Evolutionary conservation across 2,888 invertebrate species (phyloP).

Genomic region (Dasysyrphus albostriatus): DNA sequence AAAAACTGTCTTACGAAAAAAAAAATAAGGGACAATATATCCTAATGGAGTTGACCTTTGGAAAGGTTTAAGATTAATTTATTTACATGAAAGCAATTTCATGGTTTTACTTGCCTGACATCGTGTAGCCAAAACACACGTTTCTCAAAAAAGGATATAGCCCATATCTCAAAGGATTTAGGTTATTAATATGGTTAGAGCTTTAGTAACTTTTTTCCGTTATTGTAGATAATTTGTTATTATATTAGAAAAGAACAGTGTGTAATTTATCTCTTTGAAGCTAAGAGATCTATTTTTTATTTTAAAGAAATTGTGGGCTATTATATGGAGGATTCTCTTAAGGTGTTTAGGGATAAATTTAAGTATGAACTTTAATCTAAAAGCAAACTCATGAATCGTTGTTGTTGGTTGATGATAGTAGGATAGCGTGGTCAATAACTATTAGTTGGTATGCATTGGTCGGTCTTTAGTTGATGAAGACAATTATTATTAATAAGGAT

Average conservation of each 20-base stretch:
- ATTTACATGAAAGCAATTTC: conserved; percentile 30
- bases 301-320: not conserved
- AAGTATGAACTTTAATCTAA: too few relatives aligned
- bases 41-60: conserved; percentile 24
- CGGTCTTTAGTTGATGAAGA: too few relatives aligned
- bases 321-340: not conserved
- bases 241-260: not conserved
- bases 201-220: conserved; percentile 7
- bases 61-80: conserved; percentile 34
- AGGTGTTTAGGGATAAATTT: not conserved
- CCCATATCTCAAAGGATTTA: conserved; percentile 30
- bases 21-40: conserved; percentile 9
- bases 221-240: conserved; percentile 14
- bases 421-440: too few relatives aligned
- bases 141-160: not conserved
- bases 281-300: not conserved
- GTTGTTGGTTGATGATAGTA: too few relatives aligned
- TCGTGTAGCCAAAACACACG: conserved; percentile 1
- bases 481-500: too few relatives aligned
- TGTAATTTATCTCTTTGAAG: conserved; percentile 2
- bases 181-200: conserved; percentile 21
- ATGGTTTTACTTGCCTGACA: not conserved
- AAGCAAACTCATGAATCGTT: too few relatives aligned
- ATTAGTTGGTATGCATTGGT: too few relatives aligned
- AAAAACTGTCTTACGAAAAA: not conserved